Base-by-base conservation (phyloP, 2,113 vertebrate species). In the Caretta caretta region DNA sequence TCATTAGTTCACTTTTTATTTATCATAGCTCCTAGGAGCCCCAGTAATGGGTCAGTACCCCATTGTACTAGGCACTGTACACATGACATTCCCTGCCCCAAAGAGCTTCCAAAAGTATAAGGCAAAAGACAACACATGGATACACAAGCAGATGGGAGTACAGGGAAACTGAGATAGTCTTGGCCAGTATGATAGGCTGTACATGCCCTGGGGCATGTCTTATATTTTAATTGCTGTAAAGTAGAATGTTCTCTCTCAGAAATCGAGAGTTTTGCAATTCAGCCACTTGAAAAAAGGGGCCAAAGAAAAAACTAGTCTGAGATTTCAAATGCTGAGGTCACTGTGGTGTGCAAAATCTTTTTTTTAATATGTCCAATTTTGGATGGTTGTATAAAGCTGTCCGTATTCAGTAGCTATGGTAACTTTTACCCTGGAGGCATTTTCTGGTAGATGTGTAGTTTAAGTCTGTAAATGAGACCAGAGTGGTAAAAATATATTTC, bases 231-330 rank as follows among this genome's bases (percentile, higher is more conserved):
- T 91, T 89, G 78, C 76, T 75, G 27, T 93, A 91, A 81, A 86
- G 86, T 93, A 50, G 92, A 84, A 86, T 65, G 94, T 87, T 95
- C 84, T 51, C 75, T 83, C 24, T 78, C 80, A 84, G 84, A 86
- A 93, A 87, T 84, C 42, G 20, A 20, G 69, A 84, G 22, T n/a
- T 72, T 72, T 38, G n/a, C n/a, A 72, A 22, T 72, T 22, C 46
- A n/a, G 16, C 65, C 87, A 38, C 53, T 93, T 80, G n/a, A 85
- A 83, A 86, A 80, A 46, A 84, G 50, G 48, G 17, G 81, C 59
- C 31, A 62, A 65, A 89, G 62, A 48, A 72, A 38, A 62, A 82
- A 46, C 84, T 92, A 90, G 38, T 69, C 48, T 82, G 38, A 86
- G 75, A 62, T 65, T 65, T 65, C 29, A 31, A 25, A 89, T 53